Conservation (phyloP, 2,113 vertebrate species). For the Phycodurus eques region DNA sequence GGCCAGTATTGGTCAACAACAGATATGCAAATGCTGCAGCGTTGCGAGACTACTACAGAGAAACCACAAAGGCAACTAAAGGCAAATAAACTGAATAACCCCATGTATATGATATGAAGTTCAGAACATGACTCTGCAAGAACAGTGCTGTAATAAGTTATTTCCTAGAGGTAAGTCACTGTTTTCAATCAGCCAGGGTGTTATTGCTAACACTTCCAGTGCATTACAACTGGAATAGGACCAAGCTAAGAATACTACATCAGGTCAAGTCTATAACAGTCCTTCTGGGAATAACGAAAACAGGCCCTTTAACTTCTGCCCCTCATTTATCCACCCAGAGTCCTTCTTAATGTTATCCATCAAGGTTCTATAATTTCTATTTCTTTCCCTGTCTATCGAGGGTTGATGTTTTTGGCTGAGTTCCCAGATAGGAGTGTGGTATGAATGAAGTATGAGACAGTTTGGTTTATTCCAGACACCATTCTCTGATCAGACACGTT, state of each 20-base stretch:
- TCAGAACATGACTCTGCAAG: constrained; percentile 53
- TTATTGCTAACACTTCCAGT: constrained; percentile 20
- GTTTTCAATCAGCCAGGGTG: constrained; percentile 57
- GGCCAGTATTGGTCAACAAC: too few species aligned
- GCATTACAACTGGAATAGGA: constrained; percentile 51
- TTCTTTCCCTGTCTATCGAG: constrained; percentile 21
- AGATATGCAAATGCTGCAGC: too few species aligned
- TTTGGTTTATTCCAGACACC: constrained; percentile 51
- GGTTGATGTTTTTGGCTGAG: constrained; percentile 64
- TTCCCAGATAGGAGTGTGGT: constrained; percentile 64
- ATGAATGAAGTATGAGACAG: constrained; percentile 35
- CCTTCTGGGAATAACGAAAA: constrained; percentile 51
- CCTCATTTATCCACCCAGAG: constrained; percentile 38
- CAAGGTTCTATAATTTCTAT: not conserved
- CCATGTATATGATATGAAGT: constrained; percentile 11
- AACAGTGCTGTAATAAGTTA: constrained; percentile 16
- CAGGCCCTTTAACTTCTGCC: constrained; percentile 20
- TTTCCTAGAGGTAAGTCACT: too few species aligned
- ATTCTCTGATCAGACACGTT: constrained; percentile 55
- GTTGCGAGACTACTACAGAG: too few species aligned
- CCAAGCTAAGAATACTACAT: constrained; percentile 27
- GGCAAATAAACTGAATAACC: constrained; percentile 52
- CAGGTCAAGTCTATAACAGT: constrained; percentile 45
- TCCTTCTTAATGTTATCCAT: constrained; percentile 5
- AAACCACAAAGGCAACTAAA: constrained; percentile 57